These are phyloP conservation scores for Lepus townsendii DNA, from an alignment of 2,797 vertebrate genomes.

Conservation along the genomic window DNA sequence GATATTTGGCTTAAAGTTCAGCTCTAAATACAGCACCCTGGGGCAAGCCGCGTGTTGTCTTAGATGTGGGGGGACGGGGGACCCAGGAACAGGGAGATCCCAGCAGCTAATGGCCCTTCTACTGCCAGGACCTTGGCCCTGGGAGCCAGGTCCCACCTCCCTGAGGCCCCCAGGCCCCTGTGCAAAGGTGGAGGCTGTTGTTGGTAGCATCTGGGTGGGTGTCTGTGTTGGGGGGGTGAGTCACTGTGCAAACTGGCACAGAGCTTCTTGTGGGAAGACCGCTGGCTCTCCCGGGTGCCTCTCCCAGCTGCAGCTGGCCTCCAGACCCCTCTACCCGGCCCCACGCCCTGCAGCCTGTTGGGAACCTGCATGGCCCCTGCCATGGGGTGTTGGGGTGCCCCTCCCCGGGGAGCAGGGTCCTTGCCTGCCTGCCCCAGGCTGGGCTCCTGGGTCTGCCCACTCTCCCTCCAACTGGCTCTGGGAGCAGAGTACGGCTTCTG, in stretches of 20 bases:
- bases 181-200: too few species aligned
- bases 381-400: background rate
- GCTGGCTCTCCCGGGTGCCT: too few species aligned
- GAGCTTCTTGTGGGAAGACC: too few species aligned
- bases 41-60: background rate
- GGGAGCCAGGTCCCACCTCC: too few species aligned
- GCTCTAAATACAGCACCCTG: background rate
- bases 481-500: background rate
- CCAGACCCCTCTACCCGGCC: background rate
- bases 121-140: too few species aligned
- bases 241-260: too few species aligned
- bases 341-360: background rate
- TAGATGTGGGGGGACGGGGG: background rate
- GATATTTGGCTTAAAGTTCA: conserved; percentile 23
- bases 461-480: background rate
- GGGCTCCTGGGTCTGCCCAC: background rate
- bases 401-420: background rate
- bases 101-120: too few species aligned
- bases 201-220: too few species aligned
- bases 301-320: too few species aligned
- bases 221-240: too few species aligned
- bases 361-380: background rate
- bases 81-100: too few species aligned
- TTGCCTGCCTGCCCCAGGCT: background rate
- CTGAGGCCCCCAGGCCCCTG: too few species aligned